Evolutionary conservation across 2,888 invertebrate genomes (phyloP).

Genomic region (Callimorpha dominula): DNA sequence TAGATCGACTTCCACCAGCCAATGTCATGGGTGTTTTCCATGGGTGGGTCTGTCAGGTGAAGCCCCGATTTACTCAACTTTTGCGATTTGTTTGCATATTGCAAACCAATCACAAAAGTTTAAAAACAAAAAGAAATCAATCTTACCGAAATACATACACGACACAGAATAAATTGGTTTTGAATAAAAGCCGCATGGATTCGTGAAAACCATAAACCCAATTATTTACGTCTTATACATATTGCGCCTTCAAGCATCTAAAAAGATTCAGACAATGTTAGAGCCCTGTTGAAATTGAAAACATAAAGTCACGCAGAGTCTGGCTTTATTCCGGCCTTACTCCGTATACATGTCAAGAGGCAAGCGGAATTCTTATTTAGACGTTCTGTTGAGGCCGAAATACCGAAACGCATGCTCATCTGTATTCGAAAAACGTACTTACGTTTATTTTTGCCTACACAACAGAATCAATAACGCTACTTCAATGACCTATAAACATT

Average conservation of each 20-base stretch:
- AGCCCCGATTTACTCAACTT: no score
- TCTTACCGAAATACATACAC: no score
- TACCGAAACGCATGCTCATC: slow-evolving; percentile 34
- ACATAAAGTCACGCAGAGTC: slow-evolving; percentile 40
- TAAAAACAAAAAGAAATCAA: not conserved
- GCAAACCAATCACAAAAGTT: no score
- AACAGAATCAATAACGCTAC: slow-evolving; percentile 49
- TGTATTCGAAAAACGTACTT: slow-evolving; percentile 36
- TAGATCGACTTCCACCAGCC: no score
- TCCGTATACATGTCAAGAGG: slow-evolving; percentile 19
- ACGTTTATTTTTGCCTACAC: slow-evolving; percentile 47
- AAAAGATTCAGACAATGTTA: slow-evolving; percentile 18
- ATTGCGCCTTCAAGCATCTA: not conserved
- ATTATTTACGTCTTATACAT: slow-evolving; percentile 11
- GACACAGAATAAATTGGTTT: not conserved
- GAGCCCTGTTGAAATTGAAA: slow-evolving; percentile 41
- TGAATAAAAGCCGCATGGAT: not conserved
- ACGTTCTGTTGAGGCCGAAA: slow-evolving; percentile 16
- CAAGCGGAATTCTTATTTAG: slow-evolving; percentile 23
- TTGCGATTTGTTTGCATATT: no score
- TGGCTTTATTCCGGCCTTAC: slow-evolving; percentile 28
- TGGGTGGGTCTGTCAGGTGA: no score
- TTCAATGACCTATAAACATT: slow-evolving; percentile 56
- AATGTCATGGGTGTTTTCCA: no score
- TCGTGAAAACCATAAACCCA: slow-evolving; percentile 21